phyloP scores from a whole-genome alignment of 2,113 vertebrate species.

The Corynorhinus townsendii region DNA sequence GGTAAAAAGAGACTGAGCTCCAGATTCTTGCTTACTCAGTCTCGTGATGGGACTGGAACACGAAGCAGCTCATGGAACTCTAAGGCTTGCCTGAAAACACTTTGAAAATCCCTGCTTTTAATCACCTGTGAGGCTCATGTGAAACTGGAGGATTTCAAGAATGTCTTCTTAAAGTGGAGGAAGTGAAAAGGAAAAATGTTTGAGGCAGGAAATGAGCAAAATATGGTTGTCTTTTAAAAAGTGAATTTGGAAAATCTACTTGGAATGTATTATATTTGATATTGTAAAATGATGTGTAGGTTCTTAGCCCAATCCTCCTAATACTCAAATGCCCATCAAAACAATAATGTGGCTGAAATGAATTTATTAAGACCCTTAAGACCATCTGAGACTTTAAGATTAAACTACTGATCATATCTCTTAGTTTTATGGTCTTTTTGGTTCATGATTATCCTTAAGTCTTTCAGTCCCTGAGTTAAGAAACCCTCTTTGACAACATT shows the following conservation, averaged over 20 bases:
- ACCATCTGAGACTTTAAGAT: neutral
- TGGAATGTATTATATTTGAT: neutral
- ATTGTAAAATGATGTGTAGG: neutral
- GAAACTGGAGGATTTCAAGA: neutral
- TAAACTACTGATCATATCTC: neutral
- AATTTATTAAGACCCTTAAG: neutral
- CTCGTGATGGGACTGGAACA: neutral
- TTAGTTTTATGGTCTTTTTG: neutral
- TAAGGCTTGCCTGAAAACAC: neutral
- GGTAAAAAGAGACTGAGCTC: neutral
- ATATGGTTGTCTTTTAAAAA: neutral
- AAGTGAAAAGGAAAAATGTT: conserved; percentile 3
- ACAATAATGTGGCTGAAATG: neutral
- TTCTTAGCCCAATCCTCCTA: neutral
- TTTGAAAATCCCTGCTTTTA: neutral
- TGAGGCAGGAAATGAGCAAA: neutral
- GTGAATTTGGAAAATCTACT: neutral
- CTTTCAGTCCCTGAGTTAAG: neutral
- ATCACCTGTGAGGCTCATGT: neutral
- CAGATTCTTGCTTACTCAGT: neutral
- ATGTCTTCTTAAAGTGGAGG: neutral
- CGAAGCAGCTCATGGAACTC: neutral
- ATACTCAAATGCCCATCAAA: neutral
- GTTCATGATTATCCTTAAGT: neutral
- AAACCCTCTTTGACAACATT: neutral